Evolutionary conservation across 2,888 invertebrate species (phyloP), one percentile per base, ranked within the genome.

Genomic region (Rotaria socialis): DNA sequence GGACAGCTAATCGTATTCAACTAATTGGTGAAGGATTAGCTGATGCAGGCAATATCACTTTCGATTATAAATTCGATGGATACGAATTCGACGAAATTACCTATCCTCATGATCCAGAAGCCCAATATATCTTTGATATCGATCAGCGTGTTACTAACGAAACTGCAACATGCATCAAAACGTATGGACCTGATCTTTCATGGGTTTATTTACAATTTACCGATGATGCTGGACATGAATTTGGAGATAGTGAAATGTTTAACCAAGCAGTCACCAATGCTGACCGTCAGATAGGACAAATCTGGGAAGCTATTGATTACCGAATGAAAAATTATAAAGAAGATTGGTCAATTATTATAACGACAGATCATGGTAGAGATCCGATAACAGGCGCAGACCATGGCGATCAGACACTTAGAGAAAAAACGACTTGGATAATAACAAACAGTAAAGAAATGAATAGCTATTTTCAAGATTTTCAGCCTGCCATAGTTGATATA

Each of bases 201-300:
- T 60, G 60, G 60, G 60, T 60, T 27, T 60, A 60, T 60, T n/a
- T 60, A 60, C 60, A 60, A 60, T 60, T n/a, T 60, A 60, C 60
- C 1, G 60, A 60, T 60, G 60, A 60, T 11, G 60, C n/a, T n/a
- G 60, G 60, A 60, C 60, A 60, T 60, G 2, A 6, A 6, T 60
- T n/a, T 60, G 60, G 60, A 24, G 60, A 60, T 11, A 60, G 60
- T 60, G 60, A 60, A 60, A 24, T n/a, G n/a, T 27, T n/a, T 6
- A 60, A 3, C 5, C 60, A n/a, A 60, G 60, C 60, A 60, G 60
- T 60, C 60, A 60, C 4, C 3, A 8, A 60, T 60, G n/a, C n/a
- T 60, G 60, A 60, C 27, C 8, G n/a, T 60, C 60, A 60, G n/a
- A 60, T 60, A 10, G 60, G 60, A 19, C 60, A 60, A 60, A 60